These are phyloP conservation scores for Strix aluco DNA, from an alignment of 2,113 vertebrate genomes.

Conservation along the genomic window DNA sequence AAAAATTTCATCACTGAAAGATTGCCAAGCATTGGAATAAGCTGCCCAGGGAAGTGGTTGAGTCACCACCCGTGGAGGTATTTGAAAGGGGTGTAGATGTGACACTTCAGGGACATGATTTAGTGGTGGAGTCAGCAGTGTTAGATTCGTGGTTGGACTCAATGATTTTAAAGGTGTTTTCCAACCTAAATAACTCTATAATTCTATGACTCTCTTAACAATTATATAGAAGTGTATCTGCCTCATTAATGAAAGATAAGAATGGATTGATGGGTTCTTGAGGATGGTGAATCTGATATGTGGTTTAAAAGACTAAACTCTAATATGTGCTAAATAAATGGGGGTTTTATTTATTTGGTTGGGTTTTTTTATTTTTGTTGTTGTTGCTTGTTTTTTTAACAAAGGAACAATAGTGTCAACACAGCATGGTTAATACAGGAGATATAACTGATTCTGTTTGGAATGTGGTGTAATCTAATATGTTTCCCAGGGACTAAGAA, in stretches of 20 bases:
- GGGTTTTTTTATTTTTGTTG: too few relatives aligned
- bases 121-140: neutral
- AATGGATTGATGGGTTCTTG: neutral
- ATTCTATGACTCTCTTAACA: neutral
- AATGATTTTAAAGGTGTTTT: neutral
- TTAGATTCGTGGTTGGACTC: neutral
- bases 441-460: neutral
- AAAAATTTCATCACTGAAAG: neutral
- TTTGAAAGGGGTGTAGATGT: neutral
- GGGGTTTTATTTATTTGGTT: neutral
- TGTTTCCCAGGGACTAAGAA: neutral
- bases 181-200: neutral
- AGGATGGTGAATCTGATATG: neutral
- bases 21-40: neutral
- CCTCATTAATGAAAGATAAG: neutral
- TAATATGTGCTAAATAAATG: neutral
- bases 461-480: neutral
- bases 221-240: neutral
- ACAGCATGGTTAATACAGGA: neutral
- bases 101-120: neutral
- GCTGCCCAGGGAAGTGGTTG: neutral
- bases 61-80: neutral
- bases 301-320: neutral
- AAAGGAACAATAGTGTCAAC: neutral
- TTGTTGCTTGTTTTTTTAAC: neutral